These are phyloP conservation scores for Theretra japonica DNA, from an alignment of 2,888 invertebrate genomes.

Conservation along the genomic window DNA sequence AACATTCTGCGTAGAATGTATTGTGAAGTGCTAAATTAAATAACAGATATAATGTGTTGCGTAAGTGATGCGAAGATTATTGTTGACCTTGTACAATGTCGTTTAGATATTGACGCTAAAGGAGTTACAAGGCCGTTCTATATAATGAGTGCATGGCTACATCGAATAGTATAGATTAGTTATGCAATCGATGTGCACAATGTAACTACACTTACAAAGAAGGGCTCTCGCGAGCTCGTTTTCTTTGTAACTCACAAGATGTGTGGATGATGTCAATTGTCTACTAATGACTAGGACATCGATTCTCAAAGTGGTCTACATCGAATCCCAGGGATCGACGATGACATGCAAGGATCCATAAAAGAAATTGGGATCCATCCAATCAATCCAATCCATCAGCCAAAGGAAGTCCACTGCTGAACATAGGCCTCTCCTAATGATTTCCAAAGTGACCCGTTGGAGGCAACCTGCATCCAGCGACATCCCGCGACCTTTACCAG, in stretches of 20 bases:
- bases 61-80: slow-evolving; percentile 47
- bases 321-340: too few species aligned
- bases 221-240: neutral
- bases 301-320: too few species aligned
- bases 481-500: too few species aligned
- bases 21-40: slow-evolving; percentile 25
- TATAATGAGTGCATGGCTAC: slow-evolving; percentile 30
- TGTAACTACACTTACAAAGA: neutral
- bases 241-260: neutral
- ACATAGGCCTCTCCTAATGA: too few species aligned
- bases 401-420: too few species aligned
- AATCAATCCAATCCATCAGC: too few species aligned
- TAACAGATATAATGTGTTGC: slow-evolving; percentile 32
- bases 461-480: too few species aligned
- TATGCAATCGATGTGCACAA: slow-evolving; percentile 4
- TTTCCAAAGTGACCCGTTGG: too few species aligned
- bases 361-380: too few species aligned
- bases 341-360: too few species aligned
- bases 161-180: slow-evolving; percentile 5
- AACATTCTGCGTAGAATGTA: slow-evolving; percentile 15
- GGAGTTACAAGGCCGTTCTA: slow-evolving; percentile 65
- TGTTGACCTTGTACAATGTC: slow-evolving; percentile 74
- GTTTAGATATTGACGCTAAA: slow-evolving; percentile 58
- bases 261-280: neutral
- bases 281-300: too few species aligned